Evolutionary conservation across 2,888 invertebrate species (phyloP).

Genomic region (Cremastobaeus sp.): DNA sequence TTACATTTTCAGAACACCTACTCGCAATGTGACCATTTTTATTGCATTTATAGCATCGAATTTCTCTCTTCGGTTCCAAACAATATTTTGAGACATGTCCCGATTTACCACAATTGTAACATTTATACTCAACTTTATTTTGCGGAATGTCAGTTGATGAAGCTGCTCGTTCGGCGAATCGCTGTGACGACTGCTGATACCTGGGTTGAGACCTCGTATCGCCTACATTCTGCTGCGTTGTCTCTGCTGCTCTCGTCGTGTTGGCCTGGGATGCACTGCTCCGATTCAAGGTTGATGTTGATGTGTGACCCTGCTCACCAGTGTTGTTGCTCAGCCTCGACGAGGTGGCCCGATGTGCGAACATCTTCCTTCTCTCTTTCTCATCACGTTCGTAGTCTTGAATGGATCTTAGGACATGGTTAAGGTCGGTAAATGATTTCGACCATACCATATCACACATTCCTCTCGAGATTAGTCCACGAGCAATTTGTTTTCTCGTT

Average conservation of each 20-base stretch:
- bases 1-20: neutral
- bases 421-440: neutral
- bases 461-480: neutral
- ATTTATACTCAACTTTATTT: slow-evolving; percentile 2
- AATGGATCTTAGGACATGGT: neutral
- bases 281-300: no score
- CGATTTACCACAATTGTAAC: slow-evolving; percentile 5
- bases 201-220: no score
- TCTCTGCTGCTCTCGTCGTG: no score
- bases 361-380: neutral
- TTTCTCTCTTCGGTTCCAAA: neutral
- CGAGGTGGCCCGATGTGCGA: no score
- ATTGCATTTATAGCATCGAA: neutral
- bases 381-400: neutral
- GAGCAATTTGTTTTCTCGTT: neutral
- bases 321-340: no score
- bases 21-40: slow-evolving; percentile 4
- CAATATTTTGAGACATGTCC: slow-evolving; percentile 7
- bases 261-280: no score
- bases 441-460: neutral
- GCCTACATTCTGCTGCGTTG: no score
- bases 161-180: no score
- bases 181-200: no score
- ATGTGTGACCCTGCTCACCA: no score
- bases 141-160: no score